Evolutionary conservation across 2,888 invertebrate genomes (phyloP), one percentile per base, ranked within the genome.

Genomic region (Xanthostigma xanthostigma): DNA sequence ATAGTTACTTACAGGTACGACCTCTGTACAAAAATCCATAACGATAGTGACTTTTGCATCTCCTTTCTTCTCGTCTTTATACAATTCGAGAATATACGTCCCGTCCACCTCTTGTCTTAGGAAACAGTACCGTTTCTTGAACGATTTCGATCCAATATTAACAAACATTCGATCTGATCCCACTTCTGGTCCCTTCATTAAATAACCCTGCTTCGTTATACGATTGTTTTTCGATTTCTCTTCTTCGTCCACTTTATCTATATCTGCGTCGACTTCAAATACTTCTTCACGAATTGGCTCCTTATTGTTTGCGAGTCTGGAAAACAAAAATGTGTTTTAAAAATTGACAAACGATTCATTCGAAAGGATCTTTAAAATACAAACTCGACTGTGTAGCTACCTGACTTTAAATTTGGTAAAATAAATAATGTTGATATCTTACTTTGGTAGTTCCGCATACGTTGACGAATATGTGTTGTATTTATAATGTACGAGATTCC

Each of bases 21-120:
- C 89, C 64, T 91, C 90, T 2, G 84, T 84, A 62, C 92, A 93
- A 69, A 91, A 89, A 65, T 94, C 93, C 83, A 94, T 85, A 55
- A 90, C 91, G 63, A 94, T 87, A 36, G 91, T 86, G 55, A 89
- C 82, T 70, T 93, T 93, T 0, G 89, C 85, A 59, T 94, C 93
- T 33, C 81, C 81, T 68, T 89, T 91, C 63, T 86, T 85, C 53
- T 93, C 92, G 67, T 94, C 94, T 70, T 94, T 94, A 65, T 89
- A 89, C 57, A 94, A 77, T 68, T 93, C 92, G 46, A 94, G 73
- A 60, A 90, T 86, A 60, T 91, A 92, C 1, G 91, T 89, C 42
- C 89, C 90, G 64, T 93, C 92, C 35, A 91, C 84, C 69, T 92
- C 91, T 64, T 87, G 84, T 53, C 91, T 77, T 63, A 94, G 76